phyloP scores from a whole-genome alignment of 1,140 invertebrate species.

The Nephotettix cincticeps region DNA sequence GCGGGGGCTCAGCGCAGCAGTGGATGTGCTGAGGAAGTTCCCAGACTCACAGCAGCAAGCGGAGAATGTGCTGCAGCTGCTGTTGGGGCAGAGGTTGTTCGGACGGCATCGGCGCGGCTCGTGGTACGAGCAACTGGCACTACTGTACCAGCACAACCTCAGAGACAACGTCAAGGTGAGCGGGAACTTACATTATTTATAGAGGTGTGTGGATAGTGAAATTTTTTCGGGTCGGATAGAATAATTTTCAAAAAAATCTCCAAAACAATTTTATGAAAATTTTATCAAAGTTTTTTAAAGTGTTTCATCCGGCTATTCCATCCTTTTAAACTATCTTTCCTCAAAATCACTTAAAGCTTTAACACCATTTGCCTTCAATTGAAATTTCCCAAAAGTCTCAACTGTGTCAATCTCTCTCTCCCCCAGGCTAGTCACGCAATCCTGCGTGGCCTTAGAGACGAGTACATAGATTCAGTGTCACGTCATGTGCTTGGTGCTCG shows the following conservation, averaged over 20 bases:
- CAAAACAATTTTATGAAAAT: too few species aligned
- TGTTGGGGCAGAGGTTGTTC: neutral
- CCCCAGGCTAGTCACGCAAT: neutral
- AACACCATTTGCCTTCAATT: too few species aligned
- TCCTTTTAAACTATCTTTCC: too few species aligned
- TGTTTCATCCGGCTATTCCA: too few species aligned
- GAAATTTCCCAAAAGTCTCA: too few species aligned
- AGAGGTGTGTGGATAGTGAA: too few species aligned
- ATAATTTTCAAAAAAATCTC: too few species aligned
- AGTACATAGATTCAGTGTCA: slow-evolving; percentile 7
- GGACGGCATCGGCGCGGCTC: neutral
- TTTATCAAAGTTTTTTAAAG: too few species aligned
- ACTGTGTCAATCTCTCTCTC: too few species aligned
- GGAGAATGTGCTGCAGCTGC: neutral
- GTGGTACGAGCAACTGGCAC: slow-evolving; percentile 16
- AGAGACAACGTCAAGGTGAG: slow-evolving; percentile 3
- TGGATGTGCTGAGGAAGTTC: slow-evolving; percentile 9
- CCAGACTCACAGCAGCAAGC: neutral
- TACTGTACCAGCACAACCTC: neutral
- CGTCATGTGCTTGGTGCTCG: slow-evolving; percentile 1
- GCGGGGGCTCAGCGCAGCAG: neutral
- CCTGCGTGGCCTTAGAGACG: neutral
- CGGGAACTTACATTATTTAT: too few species aligned
- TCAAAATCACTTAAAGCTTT: too few species aligned
- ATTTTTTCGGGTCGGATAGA: too few species aligned